Evolutionary conservation across 64 coral and sea anemone genomes (phyloP), one percentile per base, ranked within the genome.

Genomic region (Acropora yongei): DNA sequence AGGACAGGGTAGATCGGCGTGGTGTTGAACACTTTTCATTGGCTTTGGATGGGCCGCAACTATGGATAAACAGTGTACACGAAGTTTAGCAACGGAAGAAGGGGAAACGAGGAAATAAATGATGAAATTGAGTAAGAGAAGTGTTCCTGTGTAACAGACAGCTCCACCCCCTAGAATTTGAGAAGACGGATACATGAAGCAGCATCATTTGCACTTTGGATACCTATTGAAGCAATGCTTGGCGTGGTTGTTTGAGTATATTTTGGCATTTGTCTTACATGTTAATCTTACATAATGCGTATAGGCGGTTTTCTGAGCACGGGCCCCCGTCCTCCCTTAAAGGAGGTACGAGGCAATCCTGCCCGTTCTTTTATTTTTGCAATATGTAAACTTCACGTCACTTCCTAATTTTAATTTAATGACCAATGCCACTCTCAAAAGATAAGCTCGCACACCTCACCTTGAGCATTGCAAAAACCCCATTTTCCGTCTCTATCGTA

Each of bases 401-500:
- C 30, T 30, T 30, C 30, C 30, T 30, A 30, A 30, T 30, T 30
- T 30, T 30, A 30, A 30, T 30, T 30, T 30, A 30, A 55, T 55
- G 51, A 18, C 63, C 2, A 55, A 55, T 8, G 6, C 51, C 10
- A 8, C 10, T 55, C 8, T n/a, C 8, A 39, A 14, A 4, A 71
- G 3, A 20, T 17, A 6, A 75, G 12, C 5, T 2, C 40, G 1
- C 40, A 72, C 2, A 41, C 49, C 77, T 80, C 49, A 55, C 88
- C 78, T 73, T 84, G 84, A 42, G 57, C 87, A 83, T 94, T 89
- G 66, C 93, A 94, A 49, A 44, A 90, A 11, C 93, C 93, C 93
- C 93, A 94, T 78, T 86, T 75, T 4, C 82, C 79, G 84, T 94
- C 93, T 17, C 44, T 68, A 43, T 94, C 93, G 48, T 86, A 94